Conservation (phyloP, 2,113 vertebrate species). For the Anseranas semipalmata region DNA sequence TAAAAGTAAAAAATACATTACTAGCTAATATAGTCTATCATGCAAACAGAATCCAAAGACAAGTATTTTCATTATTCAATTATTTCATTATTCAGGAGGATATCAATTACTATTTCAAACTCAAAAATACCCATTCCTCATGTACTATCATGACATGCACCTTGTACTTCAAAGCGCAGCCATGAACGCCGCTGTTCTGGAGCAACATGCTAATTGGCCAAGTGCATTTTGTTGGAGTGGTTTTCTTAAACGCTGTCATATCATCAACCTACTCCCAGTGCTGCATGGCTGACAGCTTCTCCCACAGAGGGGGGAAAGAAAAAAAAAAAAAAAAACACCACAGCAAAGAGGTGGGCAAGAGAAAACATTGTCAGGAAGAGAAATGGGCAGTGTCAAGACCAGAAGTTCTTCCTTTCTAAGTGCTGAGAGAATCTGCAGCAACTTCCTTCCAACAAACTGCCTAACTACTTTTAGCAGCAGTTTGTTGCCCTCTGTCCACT, state of each 20-base stretch:
- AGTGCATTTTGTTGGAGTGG: fast-evolving
- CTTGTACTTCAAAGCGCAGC: fast-evolving
- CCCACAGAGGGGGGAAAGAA: fast-evolving
- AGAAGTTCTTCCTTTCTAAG: neutral
- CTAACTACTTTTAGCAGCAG: neutral
- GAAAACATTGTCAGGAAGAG: neutral
- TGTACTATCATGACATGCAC: fast-evolving
- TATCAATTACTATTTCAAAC: neutral
- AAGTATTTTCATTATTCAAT: neutral
- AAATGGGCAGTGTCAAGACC: neutral
- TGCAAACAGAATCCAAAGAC: neutral
- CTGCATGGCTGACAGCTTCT: neutral
- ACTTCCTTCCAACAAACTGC: neutral
- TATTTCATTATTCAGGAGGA: neutral
- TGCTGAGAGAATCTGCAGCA: neutral
- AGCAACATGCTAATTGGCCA: neutral
- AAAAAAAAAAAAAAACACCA: neutral
- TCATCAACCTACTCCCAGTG: neutral
- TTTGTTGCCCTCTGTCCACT: neutral
- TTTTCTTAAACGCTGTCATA: neutral
- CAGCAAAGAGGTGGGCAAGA: neutral
- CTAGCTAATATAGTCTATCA: neutral
- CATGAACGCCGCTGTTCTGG: fast-evolving
- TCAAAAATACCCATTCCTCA: neutral
- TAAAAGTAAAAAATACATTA: conserved; percentile 27